Evolutionary conservation across 1,140 invertebrate species (phyloP), one percentile per base, ranked within the genome.

Genomic region (Brachystomella parvula): DNA sequence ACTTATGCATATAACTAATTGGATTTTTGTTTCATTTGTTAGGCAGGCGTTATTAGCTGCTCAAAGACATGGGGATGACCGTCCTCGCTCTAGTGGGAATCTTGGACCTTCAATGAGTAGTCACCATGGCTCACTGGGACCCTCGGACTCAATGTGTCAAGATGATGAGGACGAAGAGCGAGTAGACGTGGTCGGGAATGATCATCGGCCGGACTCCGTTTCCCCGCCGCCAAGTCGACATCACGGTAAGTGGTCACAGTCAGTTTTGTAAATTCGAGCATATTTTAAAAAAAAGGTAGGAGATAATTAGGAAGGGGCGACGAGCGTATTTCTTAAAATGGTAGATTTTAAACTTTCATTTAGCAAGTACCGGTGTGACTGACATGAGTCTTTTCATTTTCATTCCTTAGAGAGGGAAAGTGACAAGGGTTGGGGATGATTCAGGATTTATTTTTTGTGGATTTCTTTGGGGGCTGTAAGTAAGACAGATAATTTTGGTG

Each of bases 111-210:
- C 62, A n/a, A 60, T 32, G 79, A 71, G 71, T 78, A 73, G 76
- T 78, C 72, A 73, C 79, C 76, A 63, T 77, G 77, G 72, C 77
- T 76, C 74, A 61, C 49, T 53, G 12, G 72, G 74, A 77, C 76
- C 72, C 76, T 74, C 35, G 47, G 73, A 73, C 65, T 69, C 66
- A 9, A 64, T 70, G 39, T 71, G 72, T 69, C 71, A 75, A 58
- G 76, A 76, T 63, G 77, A 86, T 77, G 77, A 86, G 77, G 90
- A 93, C 35, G 90, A 94, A 75, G 88, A 90, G 73, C 84, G 90
- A 30, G 80, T 94, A 71, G 90, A 93, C 76, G 91, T 93, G 1
- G 91, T 92, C 0, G 90, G 90, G 0, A 90, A 90, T 47, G 26
- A 73, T 53, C 73, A 66, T 47, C 67, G 67, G 63, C 68, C 66